Evolutionary conservation across 1,140 invertebrate species (phyloP).

Genomic region (Drosophila sturtevanti): DNA sequence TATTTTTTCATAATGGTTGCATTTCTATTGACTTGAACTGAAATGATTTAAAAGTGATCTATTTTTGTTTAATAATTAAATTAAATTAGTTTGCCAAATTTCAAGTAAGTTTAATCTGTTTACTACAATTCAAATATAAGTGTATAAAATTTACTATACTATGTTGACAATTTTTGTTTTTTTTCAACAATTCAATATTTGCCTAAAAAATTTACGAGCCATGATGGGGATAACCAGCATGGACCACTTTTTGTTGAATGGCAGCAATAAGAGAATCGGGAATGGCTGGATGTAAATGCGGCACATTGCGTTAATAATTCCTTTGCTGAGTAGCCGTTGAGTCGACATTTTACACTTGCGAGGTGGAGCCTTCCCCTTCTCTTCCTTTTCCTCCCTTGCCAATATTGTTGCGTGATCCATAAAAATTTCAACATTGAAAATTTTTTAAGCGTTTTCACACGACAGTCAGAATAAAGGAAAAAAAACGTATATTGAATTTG

Average conservation of each 20-base stretch:
- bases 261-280: background rate
- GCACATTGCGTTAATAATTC: conserved; percentile 66
- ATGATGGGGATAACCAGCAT: background rate
- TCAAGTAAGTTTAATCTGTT: background rate
- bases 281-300: conserved; percentile 38
- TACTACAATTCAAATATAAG: background rate
- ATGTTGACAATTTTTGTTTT: conserved; percentile 1
- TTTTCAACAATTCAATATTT: conserved; percentile 57
- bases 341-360: conserved; percentile 23
- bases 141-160: conserved; percentile 10
- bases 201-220: conserved; percentile 57
- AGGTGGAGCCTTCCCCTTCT: background rate
- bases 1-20: no score
- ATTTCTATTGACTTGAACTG: no score
- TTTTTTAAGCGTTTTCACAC: background rate
- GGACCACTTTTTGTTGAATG: background rate
- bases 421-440: conserved; percentile 44
- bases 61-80: no score
- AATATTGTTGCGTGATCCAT: conserved; percentile 29
- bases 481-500: conserved; percentile 3
- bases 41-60: no score
- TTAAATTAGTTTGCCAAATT: no score
- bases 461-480: background rate
- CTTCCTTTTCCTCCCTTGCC: background rate
- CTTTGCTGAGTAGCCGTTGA: conserved; percentile 62